Conservation (phyloP, 1,140 invertebrate genomes). For the Araneus ventricosus region DNA sequence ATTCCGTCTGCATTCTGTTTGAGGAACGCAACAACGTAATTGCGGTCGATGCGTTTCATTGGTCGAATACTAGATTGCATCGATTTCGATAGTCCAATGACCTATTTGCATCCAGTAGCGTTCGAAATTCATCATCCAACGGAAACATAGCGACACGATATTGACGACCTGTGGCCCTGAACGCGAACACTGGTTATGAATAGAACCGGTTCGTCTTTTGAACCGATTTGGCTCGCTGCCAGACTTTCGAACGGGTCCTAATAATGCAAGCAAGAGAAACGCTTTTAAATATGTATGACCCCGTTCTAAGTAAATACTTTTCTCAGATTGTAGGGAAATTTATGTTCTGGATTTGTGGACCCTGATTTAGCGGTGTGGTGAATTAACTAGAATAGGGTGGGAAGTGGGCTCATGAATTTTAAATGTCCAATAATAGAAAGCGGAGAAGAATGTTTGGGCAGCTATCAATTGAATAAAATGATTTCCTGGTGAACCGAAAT, state of each 20-base stretch:
- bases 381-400: not conserved
- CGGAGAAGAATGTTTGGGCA: not conserved
- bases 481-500: not conserved
- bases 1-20: not conserved
- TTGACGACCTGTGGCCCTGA: not conserved
- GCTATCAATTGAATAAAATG: not conserved
- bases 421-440: not conserved
- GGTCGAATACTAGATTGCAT: not conserved
- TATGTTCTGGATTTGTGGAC: not conserved
- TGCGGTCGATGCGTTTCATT: not conserved
- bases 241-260: not conserved
- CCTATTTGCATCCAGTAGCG: constrained; percentile 11
- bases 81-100: constrained; percentile 30
- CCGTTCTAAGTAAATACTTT: not conserved
- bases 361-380: not conserved
- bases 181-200: not conserved
- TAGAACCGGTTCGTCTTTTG: not conserved
- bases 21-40: not conserved
- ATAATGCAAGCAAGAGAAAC: not conserved
- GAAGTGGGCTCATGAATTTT: not conserved
- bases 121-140: constrained; percentile 13
- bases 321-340: not conserved
- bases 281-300: constrained; percentile 24
- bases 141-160: constrained; percentile 4
- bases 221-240: not conserved